Evolutionary conservation across 1,140 invertebrate species (phyloP), one percentile per base, ranked within the genome.

Genomic region (Teleopsis dalmanni): DNA sequence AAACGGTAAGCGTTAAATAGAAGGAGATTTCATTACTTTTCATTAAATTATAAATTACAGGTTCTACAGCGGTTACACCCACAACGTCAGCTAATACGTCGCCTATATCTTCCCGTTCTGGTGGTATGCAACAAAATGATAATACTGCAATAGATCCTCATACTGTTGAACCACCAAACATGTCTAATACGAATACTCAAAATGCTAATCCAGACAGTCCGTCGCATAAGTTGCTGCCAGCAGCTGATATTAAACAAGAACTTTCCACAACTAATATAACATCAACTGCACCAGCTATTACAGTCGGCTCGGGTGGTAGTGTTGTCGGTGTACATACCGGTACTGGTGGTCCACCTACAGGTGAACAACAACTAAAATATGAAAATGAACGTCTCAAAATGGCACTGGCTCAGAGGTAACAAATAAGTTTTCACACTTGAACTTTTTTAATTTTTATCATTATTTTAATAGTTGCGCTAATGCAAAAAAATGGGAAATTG

Each of bases 401-500:
- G 54, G 94, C 94, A 11, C 75, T 98, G 52, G 92, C 93, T 51
- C 93, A 98, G 74, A 95, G 91, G 90, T 93, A 70, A 69, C 59
- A 25, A 26, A 11, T 22, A 42, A 9, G 23, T 34, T 35, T 16
- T 23, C 10, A 23, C n/a, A n/a, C n/a, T 2, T 34, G 13, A 14
- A 22, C 22, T 18, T 33, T 14, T 33, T 5, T 16, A 43, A 36
- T 27, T 22, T 13, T 38, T 29, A 26, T 22, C 11, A 46, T 36
- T 36, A 8, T 35, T 38, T 53, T 75, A 74, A 43, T 67, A 95
- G 92, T 74, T 95, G 91, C 44, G 87, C 91, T 21, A 96, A 96
- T 76, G 92, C 92, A 3, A 97, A 97, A 74, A 97, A 98, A 72
- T 98, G 94, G 94, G 94, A 98, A 79, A 83, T 97, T 40, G 94